These are phyloP conservation scores for Chiridota heheva DNA, from an alignment of 35 echinoderm and acorn worm species.

Conservation along the genomic window DNA sequence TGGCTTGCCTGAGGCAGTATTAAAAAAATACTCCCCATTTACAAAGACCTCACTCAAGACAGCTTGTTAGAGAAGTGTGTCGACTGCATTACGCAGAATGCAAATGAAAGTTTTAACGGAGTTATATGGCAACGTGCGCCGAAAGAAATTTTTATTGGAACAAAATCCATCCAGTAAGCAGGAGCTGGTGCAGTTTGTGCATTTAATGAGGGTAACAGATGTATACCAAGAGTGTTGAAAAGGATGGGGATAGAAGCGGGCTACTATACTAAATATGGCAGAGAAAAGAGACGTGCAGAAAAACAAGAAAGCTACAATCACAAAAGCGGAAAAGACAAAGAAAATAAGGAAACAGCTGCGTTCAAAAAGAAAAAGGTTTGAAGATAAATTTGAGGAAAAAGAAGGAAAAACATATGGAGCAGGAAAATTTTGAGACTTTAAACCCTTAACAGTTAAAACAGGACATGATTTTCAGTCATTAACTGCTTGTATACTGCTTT, in stretches of 20 bases:
- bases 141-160: conserved; percentile 26
- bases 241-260: not conserved
- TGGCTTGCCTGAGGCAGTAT: not conserved
- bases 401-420: conserved; percentile 4
- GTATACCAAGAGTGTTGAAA: not conserved
- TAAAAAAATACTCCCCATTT: not conserved
- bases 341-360: not conserved
- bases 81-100: conserved; percentile 27
- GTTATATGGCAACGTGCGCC: not conserved
- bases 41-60: conserved; percentile 29
- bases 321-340: not conserved
- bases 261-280: not conserved
- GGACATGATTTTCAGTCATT: too few species aligned
- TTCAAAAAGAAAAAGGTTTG: conserved; percentile 6
- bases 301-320: not conserved
- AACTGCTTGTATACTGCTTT: too few species aligned
- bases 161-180: not conserved
- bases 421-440: not conserved
- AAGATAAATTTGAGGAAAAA: not conserved
- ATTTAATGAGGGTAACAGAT: not conserved
- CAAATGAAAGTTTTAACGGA: conserved; percentile 12
- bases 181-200: not conserved
- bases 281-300: not conserved
- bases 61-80: conserved; percentile 8
- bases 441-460: too few species aligned